These are phyloP conservation scores for Toxotes jaculatrix DNA, from an alignment of 2,113 vertebrate species.

Conservation along the genomic window DNA sequence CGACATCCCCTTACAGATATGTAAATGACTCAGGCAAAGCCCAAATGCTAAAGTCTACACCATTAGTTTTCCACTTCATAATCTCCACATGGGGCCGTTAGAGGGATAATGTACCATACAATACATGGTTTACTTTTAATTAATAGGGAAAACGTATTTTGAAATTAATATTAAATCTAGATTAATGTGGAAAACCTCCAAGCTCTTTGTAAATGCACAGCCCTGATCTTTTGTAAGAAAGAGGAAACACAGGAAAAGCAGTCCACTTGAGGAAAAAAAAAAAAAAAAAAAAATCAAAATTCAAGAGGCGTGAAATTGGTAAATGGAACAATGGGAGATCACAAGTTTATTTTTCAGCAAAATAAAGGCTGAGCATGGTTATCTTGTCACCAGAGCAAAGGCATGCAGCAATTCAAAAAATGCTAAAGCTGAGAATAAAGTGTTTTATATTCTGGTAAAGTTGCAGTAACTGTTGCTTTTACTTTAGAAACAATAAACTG, in stretches of 20 bases:
- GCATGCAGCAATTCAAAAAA: background rate
- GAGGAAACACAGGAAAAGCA: conserved; percentile 44
- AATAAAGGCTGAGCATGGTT: conserved; percentile 30
- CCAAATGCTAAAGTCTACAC: conserved; percentile 99
- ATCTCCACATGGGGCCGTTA: conserved; percentile 99
- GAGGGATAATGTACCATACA: conserved; percentile 99
- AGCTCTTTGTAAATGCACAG: conserved; percentile 84
- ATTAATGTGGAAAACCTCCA: conserved; percentile 93
- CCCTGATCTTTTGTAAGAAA: conserved; percentile 79
- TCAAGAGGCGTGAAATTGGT: conserved; percentile 74
- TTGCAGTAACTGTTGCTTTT: background rate
- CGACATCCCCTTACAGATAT: conserved; percentile 92
- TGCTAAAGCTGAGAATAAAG: background rate
- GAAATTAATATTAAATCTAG: conserved; percentile 97
- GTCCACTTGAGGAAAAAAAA: conserved; percentile 48
- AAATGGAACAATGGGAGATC: conserved; percentile 63
- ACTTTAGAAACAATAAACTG: background rate
- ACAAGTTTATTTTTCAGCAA: conserved; percentile 50
- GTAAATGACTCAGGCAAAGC: conserved; percentile 95
- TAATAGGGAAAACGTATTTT: conserved; percentile 96
- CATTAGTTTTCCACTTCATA: conserved; percentile 99
- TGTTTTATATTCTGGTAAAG: background rate
- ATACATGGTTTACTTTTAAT: conserved; percentile 99
- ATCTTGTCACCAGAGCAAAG: conserved; percentile 40
- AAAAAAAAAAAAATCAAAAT: conserved; percentile 63